Conservation (phyloP, 2,113 vertebrate species). For the Pelecanus crispus region DNA sequence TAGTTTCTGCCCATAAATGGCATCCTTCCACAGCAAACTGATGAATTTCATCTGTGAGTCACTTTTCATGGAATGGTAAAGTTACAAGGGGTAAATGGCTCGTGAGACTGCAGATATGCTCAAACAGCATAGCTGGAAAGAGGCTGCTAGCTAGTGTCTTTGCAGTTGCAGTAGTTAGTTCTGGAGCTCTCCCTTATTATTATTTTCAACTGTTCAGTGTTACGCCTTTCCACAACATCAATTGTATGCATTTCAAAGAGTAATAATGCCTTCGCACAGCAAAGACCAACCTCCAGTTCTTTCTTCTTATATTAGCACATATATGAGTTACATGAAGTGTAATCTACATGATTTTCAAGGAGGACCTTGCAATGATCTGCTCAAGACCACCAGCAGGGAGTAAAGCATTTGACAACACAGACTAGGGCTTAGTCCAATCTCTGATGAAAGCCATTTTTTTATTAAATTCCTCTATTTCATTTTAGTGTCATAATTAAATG, state of each 20-base stretch:
- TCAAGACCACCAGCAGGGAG: neutral
- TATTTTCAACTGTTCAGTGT: neutral
- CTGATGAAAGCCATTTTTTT: neutral
- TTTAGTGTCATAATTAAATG: neutral
- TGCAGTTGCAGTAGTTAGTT: neutral
- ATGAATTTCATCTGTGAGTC: conserved; percentile 24
- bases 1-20: neutral
- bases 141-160: neutral
- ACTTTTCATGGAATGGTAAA: neutral
- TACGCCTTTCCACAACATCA: neutral
- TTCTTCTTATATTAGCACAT: neutral
- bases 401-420: neutral
- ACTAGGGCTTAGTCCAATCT: neutral
- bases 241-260: neutral
- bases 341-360: neutral
- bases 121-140: neutral
- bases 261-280: neutral
- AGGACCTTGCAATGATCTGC: neutral
- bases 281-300: neutral
- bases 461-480: neutral
- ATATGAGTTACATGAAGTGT: neutral
- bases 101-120: neutral
- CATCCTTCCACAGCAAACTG: neutral
- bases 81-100: neutral
- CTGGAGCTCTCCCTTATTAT: neutral